phyloP scores from a whole-genome alignment of 2,113 vertebrate genomes.

The Trichechus manatus region DNA sequence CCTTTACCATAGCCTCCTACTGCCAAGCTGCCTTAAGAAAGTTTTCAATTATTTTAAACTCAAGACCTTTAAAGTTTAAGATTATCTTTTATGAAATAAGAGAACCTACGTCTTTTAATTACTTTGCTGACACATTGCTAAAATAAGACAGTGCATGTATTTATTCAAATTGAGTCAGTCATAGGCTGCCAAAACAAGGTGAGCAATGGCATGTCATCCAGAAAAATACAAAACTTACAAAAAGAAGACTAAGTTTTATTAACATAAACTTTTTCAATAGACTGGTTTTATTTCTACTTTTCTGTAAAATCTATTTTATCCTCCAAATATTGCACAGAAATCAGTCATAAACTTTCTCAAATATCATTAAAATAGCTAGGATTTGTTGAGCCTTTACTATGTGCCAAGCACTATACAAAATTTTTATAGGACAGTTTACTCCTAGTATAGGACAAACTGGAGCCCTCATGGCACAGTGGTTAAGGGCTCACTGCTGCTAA shows the following conservation, averaged over 20 bases:
- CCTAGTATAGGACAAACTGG: neutral
- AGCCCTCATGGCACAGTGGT: neutral
- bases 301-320: constrained; percentile 10
- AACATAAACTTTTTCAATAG: neutral
- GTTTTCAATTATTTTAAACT: constrained; percentile 17
- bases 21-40: neutral
- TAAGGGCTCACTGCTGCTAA: no score
- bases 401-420: neutral
- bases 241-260: constrained; percentile 1
- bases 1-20: neutral
- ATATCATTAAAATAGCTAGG: neutral
- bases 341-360: neutral
- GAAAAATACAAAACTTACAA: neutral
- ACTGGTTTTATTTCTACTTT: neutral
- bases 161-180: constrained; percentile 51
- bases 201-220: neutral
- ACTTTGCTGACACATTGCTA: constrained; percentile 47
- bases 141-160: constrained; percentile 26
- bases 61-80: constrained; percentile 21
- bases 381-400: neutral
- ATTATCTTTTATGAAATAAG: constrained; percentile 19
- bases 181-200: constrained; percentile 52
- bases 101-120: constrained; percentile 3
- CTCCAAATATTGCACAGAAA: neutral
- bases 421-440: neutral